A percentile compares a stretch with the other conserved stretches of the same genome.
These are phyloP conservation scores for Astur gentilis DNA, from an alignment of 2,113 vertebrate genomes.

Conservation along the genomic window DNA sequence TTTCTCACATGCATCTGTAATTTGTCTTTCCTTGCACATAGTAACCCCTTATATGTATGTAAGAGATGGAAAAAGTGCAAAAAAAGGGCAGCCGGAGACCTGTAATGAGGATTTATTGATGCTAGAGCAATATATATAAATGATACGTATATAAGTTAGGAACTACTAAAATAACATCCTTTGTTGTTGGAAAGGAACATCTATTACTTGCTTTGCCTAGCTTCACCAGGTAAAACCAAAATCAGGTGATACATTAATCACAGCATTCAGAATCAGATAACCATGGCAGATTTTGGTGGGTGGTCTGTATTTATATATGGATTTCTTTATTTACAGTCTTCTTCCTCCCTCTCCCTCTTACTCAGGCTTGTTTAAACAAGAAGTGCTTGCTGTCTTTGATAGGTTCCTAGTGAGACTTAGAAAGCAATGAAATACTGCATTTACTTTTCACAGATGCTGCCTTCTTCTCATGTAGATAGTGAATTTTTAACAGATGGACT, in stretches of 20 bases:
- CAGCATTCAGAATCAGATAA: neutral
- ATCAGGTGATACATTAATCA: neutral
- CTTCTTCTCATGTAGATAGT: neutral
- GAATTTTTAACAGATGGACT: neutral
- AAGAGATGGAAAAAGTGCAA: neutral
- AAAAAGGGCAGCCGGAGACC: neutral
- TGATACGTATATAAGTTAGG: neutral
- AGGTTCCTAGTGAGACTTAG: neutral
- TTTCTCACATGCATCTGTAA: neutral
- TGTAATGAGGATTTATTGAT: neutral
- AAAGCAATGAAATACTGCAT: neutral
- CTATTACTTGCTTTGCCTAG: neutral
- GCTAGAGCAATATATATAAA: neutral
- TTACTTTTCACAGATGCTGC: conserved; percentile 3
- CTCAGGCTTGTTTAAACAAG: conserved; percentile 9
- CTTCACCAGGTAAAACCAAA: neutral
- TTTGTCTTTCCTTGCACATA: neutral
- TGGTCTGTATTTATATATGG: conserved; percentile 16
- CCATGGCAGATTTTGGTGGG: neutral
- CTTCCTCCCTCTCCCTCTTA: neutral
- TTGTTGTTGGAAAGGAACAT: neutral
- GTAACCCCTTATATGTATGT: neutral
- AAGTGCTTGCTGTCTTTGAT: neutral
- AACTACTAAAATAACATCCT: neutral
- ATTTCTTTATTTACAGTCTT: conserved; percentile 23